Evolutionary conservation across 1,140 invertebrate genomes (phyloP).

Genomic region (Drosophila serrata): DNA sequence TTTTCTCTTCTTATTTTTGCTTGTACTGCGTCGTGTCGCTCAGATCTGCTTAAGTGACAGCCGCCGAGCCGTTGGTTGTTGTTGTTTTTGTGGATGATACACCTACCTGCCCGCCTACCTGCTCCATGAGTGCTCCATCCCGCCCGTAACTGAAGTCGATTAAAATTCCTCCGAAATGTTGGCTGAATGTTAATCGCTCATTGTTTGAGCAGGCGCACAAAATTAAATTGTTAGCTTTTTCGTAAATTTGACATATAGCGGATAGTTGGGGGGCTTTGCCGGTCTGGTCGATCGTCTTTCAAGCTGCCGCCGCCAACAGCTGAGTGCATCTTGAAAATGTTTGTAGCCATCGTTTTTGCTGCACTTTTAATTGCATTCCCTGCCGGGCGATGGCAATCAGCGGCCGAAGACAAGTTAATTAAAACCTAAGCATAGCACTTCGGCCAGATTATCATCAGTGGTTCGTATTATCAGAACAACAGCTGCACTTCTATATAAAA

Average conservation of each 20-base stretch:
- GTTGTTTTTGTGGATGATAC: conserved; percentile 47
- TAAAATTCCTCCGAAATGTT: conserved; percentile 76
- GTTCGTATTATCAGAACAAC: conserved; percentile 16
- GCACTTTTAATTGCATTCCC: conserved; percentile 73
- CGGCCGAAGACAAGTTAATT: conserved; percentile 75
- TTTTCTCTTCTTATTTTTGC: conserved; percentile 12
- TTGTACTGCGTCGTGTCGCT: conserved; percentile 24
- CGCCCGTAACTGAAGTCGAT: conserved; percentile 60
- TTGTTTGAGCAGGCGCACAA: conserved; percentile 72
- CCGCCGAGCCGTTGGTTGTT: conserved; percentile 32
- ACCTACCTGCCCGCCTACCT: conserved; percentile 59
- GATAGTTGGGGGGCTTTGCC: conserved; percentile 3
- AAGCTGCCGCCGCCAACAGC: conserved; percentile 58
- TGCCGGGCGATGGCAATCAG: conserved; percentile 61
- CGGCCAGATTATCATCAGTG: conserved; percentile 17
- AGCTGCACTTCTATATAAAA: conserved; percentile 49
- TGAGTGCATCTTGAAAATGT: conserved; percentile 58
- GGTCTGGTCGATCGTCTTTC: conserved; percentile 47
- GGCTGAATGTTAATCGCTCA: conserved; percentile 78
- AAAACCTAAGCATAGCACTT: conserved; percentile 46
- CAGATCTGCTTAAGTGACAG: conserved; percentile 69
- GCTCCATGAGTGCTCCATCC: background rate
- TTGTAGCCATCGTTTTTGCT: conserved; percentile 31
- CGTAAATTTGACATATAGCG: conserved; percentile 74
- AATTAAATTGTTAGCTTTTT: conserved; percentile 78